Conservation (phyloP, 2,888 invertebrate genomes). For the Cyaniris semiargus region DNA sequence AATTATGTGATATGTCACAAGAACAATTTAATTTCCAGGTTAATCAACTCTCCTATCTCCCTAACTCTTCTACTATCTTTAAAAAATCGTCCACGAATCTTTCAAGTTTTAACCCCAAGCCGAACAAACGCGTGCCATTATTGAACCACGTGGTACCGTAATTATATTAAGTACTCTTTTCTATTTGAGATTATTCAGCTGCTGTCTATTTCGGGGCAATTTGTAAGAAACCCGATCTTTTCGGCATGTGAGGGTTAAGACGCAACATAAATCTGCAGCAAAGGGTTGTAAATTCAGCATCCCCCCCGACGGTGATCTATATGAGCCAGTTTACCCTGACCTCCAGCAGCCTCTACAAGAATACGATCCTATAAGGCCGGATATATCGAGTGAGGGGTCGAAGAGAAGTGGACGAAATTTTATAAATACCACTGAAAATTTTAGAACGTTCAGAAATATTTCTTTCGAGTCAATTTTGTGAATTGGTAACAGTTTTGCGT, state of each 20-base stretch:
- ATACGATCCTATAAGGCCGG: slow-evolving; percentile 31
- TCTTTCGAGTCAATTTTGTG: slow-evolving; percentile 69
- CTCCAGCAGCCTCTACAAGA: slow-evolving; percentile 40
- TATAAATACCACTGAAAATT: slow-evolving; percentile 73
- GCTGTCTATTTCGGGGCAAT: slow-evolving; percentile 64
- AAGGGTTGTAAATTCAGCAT: slow-evolving; percentile 77
- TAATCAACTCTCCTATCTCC: too few relatives aligned
- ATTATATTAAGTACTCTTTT: slow-evolving; percentile 5
- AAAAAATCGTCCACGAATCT: too few relatives aligned
- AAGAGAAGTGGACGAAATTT: slow-evolving; percentile 48
- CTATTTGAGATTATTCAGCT: slow-evolving; percentile 22
- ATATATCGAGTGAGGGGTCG: slow-evolving; percentile 45
- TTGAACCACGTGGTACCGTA: background rate
- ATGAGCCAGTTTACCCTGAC: slow-evolving; percentile 50
- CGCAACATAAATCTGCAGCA: slow-evolving; percentile 72
- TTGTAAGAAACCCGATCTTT: slow-evolving; percentile 67
- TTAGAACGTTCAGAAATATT: slow-evolving; percentile 63
- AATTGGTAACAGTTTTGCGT: slow-evolving; percentile 58
- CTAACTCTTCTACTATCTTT: too few relatives aligned
- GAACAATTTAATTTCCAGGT: too few relatives aligned
- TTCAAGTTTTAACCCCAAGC: too few relatives aligned
- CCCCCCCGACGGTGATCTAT: slow-evolving; percentile 66
- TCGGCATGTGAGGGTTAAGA: slow-evolving; percentile 61
- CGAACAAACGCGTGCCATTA: too few relatives aligned
- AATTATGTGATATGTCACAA: too few relatives aligned